Evolutionary conservation across 2,797 vertebrate genomes (phyloP), one percentile per base, ranked within the genome.

Genomic region (Sebastes variabilis): DNA sequence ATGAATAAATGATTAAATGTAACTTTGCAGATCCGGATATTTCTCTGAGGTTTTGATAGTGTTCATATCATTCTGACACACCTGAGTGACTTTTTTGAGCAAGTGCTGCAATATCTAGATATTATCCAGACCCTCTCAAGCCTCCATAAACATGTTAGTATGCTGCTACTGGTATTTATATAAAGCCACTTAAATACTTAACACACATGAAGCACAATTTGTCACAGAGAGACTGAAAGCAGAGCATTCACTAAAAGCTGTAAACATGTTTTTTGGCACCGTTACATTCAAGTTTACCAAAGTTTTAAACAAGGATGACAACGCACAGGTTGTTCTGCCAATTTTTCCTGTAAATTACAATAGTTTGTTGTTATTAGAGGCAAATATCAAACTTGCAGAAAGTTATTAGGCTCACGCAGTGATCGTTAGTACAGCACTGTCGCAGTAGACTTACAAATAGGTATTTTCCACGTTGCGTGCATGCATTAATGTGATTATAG

Each of bases 71-170:
- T 61, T 76, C 92, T 88, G 90, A 87, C 94, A 92, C 90, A 93
- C 94, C 89, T 93, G 92, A 95, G 92, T 94, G 93, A 91, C 92
- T 93, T 93, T 42, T 59, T 22, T 91, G 87, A 90, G 87, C 91
- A 92, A 76, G 85, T 27, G 67, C 81, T 93, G 93, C 90, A 92
- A 92, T 92, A 68, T 66, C 42, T 59, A 82, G 96, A 97, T 94
- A 94, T 90, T 95, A 94, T 96, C 95, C 96, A 97, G 96, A 96
- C 82, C 82, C 81, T 92, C 89, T 82, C 87, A 72, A 34, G 65
- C 86, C 89, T 89, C 88, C 89, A 89, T 94, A 94, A 95, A 92
- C 58, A 92, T 91, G 78, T 94, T 86, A 86, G 80, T 85, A 68
- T 66, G 85, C 82, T 52, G 80, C 83, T 86, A 92, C 89, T 93